phyloP scores from a whole-genome alignment of 2,797 vertebrate genomes.

The Tapera naevia region DNA sequence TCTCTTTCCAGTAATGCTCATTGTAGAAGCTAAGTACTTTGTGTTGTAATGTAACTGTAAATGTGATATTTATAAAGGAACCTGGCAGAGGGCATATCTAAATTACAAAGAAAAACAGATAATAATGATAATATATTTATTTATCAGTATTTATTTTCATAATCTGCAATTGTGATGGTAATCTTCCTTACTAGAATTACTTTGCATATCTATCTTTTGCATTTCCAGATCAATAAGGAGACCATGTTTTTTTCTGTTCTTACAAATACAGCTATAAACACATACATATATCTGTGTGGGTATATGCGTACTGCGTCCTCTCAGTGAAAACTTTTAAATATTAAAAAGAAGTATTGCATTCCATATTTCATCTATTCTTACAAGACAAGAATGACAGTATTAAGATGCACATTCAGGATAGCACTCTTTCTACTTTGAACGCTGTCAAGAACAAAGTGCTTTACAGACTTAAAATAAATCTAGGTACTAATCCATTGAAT shows the following conservation, averaged over 20 bases:
- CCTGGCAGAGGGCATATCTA: neutral
- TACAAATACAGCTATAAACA: conserved; percentile 26
- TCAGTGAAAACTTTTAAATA: conserved; percentile 86
- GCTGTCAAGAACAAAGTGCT: conserved; percentile 91
- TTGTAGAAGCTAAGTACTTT: neutral
- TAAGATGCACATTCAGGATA: conserved; percentile 86
- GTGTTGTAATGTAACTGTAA: neutral
- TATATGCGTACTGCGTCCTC: conserved; percentile 55
- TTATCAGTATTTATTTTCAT: conserved; percentile 18
- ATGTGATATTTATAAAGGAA: neutral
- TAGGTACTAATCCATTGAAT: conserved; percentile 97
- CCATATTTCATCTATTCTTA: conserved; percentile 83
- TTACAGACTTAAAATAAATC: conserved; percentile 98
- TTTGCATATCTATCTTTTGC: conserved; percentile 50
- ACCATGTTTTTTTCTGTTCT: conserved; percentile 55
- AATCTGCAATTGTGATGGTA: neutral
- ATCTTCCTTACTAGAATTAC: neutral
- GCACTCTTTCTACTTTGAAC: conserved; percentile 89
- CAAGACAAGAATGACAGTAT: conserved; percentile 93
- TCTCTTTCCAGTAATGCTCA: neutral
- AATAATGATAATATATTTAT: neutral
- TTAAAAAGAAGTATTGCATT: conserved; percentile 88
- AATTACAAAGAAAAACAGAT: neutral
- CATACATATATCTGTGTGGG: neutral
- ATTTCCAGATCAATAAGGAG: conserved; percentile 67